Evolutionary conservation across 2,888 invertebrate genomes (phyloP).

Genomic region (Antitype chi): DNA sequence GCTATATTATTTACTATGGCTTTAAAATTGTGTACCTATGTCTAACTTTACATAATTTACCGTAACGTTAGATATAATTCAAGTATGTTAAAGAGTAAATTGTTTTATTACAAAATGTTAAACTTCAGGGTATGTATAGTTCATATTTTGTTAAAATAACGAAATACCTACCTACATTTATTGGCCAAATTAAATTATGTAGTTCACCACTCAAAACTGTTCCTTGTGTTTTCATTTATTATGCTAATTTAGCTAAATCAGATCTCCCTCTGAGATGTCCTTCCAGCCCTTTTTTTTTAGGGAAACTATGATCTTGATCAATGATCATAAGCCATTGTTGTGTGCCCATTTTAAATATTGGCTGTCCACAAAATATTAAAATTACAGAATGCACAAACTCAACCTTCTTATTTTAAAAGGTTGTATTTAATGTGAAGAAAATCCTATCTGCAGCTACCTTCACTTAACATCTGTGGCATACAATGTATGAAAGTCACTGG

Average conservation of each 20-base stretch:
- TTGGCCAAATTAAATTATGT: background rate
- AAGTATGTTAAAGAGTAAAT: background rate
- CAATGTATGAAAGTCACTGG: background rate
- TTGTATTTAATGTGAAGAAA: background rate
- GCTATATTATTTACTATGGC: background rate
- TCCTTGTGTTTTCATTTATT: background rate
- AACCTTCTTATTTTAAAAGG: background rate
- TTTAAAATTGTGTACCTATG: background rate
- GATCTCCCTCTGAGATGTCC: background rate
- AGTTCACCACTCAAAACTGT: background rate
- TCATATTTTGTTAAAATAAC: background rate
- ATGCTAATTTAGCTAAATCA: background rate
- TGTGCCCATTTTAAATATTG: background rate
- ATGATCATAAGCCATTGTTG: background rate
- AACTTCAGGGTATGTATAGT: background rate
- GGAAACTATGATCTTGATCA: no score
- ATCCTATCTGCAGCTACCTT: background rate
- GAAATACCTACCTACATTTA: background rate
- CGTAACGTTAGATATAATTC: background rate
- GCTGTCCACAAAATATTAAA: background rate
- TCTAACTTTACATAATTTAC: background rate
- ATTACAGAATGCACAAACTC: background rate
- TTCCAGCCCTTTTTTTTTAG: background rate
- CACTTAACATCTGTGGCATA: no score
- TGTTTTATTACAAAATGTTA: background rate